Evolutionary conservation across 2,113 vertebrate species (phyloP).

Genomic region (Phyllostomus hastatus): DNA sequence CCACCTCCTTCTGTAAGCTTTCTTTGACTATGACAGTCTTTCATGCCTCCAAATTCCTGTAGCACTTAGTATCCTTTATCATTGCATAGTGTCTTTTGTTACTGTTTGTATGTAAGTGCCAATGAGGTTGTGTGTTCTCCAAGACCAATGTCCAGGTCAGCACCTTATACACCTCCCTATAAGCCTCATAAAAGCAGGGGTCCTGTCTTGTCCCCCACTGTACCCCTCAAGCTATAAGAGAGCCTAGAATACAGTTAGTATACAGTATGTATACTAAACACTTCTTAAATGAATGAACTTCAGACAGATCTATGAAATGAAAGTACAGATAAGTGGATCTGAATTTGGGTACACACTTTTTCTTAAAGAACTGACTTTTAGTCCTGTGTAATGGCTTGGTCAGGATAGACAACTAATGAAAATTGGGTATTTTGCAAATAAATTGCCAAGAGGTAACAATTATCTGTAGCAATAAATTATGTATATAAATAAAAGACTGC

Average conservation of each 20-base stretch:
- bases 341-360: neutral
- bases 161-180: neutral
- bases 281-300: neutral
- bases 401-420: neutral
- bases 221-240: neutral
- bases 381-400: neutral
- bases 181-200: neutral
- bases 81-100: neutral
- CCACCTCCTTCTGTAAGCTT: neutral
- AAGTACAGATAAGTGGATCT: neutral
- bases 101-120: neutral
- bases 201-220: neutral
- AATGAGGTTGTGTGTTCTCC: neutral
- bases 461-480: neutral
- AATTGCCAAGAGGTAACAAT: slow-evolving; percentile 17
- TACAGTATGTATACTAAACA: neutral
- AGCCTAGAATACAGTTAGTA: neutral
- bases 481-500: slow-evolving; percentile 7
- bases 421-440: slow-evolving; percentile 6
- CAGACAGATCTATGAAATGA: neutral
- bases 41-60: neutral
- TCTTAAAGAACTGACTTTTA: slow-evolving; percentile 14
- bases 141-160: neutral
- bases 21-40: neutral
- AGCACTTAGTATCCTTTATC: neutral